A percentile compares a stretch with the other conserved stretches of the same genome.
Evolutionary conservation across 2,113 vertebrate genomes (phyloP).

Genomic region (Tiliqua scincoides): DNA sequence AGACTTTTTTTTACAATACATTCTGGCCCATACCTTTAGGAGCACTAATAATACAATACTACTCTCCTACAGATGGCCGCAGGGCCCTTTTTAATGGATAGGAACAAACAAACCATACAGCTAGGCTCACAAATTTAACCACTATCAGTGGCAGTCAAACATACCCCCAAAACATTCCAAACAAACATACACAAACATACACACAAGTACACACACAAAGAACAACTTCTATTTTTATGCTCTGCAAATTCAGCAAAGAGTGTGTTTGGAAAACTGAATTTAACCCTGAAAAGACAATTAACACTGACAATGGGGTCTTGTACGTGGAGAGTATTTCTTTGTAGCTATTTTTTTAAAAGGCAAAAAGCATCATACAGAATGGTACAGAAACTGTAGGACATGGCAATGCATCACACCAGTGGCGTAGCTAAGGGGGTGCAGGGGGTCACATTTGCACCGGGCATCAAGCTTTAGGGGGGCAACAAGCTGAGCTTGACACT

Average conservation of each 20-base stretch:
- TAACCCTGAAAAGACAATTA: conserved; percentile 36
- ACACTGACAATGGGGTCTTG: conserved; percentile 37
- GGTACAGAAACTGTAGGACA: conserved; percentile 26
- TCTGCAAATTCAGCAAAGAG: conserved; percentile 63
- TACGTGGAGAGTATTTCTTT: conserved; percentile 44
- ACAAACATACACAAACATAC: conserved; percentile 25
- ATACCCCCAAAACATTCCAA: conserved; percentile 61
- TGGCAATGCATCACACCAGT: background rate
- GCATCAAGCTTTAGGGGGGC: no score
- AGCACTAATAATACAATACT: conserved; percentile 63
- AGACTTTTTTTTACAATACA: conserved; percentile 60
- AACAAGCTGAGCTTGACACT: no score
- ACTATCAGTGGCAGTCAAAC: conserved; percentile 62
- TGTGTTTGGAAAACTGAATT: conserved; percentile 53
- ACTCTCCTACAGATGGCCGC: conserved; percentile 55
- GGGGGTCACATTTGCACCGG: no score
- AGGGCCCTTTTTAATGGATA: conserved; percentile 67
- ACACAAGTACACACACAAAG: background rate
- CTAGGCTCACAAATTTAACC: conserved; percentile 58
- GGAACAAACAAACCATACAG: conserved; percentile 65
- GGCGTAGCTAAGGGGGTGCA: no score
- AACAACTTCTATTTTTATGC: conserved; percentile 53
- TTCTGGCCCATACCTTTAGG: conserved; percentile 66
- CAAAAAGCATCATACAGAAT: conserved; percentile 10
- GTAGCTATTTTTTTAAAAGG: conserved; percentile 36